These are phyloP conservation scores for Petrosia ficiformis DNA, from an alignment of 37 sponge, comb jelly and placozoan species.

Conservation along the genomic window DNA sequence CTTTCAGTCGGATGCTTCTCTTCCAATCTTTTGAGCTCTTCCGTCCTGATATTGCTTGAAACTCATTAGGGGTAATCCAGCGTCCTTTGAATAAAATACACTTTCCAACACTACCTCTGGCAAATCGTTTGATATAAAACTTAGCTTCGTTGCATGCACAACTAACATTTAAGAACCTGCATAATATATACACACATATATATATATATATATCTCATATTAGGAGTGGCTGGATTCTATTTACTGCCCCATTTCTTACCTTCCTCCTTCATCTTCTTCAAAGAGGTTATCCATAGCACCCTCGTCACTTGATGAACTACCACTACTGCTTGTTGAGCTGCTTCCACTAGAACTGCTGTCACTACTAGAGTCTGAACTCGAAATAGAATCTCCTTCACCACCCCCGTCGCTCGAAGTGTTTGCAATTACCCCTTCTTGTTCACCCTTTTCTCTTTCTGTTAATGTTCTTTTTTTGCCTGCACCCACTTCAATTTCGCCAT, in stretches of 20 bases:
- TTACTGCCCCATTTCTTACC: not conserved
- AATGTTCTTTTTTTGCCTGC: too few relatives aligned
- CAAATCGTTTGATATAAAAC: conserved; percentile 73
- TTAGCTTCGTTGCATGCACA: conserved; percentile 77
- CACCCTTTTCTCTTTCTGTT: too few relatives aligned
- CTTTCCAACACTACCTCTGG: conserved; percentile 76
- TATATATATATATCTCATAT: not conserved
- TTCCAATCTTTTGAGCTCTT: conserved; percentile 92
- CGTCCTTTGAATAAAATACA: conserved; percentile 69
- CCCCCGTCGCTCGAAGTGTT: not conserved
- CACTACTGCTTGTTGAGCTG: not conserved
- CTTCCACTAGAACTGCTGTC: not conserved
- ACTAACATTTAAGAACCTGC: conserved; percentile 33
- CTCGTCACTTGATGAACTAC: not conserved
- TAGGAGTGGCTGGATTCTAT: not conserved
- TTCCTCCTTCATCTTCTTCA: not conserved
- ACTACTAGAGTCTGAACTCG: not conserved
- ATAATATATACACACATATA: not conserved
- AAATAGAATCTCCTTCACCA: not conserved
- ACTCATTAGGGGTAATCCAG: conserved; percentile 92
- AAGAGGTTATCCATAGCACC: not conserved
- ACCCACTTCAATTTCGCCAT: too few relatives aligned
- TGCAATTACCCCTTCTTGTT: too few relatives aligned
- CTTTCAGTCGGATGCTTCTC: conserved; percentile 75
- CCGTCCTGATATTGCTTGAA: conserved; percentile 80